Evolutionary conservation across 2,888 invertebrate genomes (phyloP).

Genomic region (Suillia variegata): DNA sequence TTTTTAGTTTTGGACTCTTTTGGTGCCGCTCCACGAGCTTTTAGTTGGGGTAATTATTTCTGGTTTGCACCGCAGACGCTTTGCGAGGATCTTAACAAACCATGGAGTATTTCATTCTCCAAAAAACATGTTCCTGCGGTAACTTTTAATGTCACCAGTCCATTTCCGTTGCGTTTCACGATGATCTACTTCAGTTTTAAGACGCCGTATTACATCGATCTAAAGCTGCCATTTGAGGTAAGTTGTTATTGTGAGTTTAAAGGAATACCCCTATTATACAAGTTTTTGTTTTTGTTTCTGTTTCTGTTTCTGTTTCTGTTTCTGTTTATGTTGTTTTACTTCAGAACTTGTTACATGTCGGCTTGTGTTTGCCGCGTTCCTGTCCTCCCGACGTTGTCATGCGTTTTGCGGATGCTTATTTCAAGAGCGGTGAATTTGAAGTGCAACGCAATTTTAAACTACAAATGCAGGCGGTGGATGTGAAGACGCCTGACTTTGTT

Average conservation of each 20-base stretch:
- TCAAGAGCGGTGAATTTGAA: constrained; percentile 43
- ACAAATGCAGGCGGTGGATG: constrained; percentile 39
- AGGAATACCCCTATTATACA: not conserved
- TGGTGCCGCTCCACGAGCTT: constrained; percentile 39
- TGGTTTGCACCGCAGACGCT: constrained; percentile 45
- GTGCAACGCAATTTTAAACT: constrained; percentile 50
- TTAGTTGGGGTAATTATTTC: constrained; percentile 48
- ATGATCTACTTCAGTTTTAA: constrained; percentile 46
- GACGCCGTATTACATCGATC: constrained; percentile 44
- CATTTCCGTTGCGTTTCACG: constrained; percentile 40
- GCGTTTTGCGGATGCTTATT: constrained; percentile 44
- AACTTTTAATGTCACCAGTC: constrained; percentile 41
- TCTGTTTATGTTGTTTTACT: constrained; percentile 18
- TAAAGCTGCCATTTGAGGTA: constrained; percentile 48
- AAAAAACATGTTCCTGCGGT: constrained; percentile 22
- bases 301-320: not conserved
- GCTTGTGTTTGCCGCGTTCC: constrained; percentile 61
- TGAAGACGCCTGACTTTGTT: constrained; percentile 43
- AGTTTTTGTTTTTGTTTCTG: not conserved
- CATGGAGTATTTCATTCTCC: constrained; percentile 42
- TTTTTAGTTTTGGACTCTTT: constrained; percentile 45
- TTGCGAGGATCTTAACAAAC: constrained; percentile 44
- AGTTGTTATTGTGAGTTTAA: too few species aligned
- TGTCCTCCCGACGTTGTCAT: constrained; percentile 52
- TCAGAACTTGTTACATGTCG: constrained; percentile 56